Evolutionary conservation across 1,140 invertebrate species (phyloP).

Genomic region (Schlechtendalia chinensis): DNA sequence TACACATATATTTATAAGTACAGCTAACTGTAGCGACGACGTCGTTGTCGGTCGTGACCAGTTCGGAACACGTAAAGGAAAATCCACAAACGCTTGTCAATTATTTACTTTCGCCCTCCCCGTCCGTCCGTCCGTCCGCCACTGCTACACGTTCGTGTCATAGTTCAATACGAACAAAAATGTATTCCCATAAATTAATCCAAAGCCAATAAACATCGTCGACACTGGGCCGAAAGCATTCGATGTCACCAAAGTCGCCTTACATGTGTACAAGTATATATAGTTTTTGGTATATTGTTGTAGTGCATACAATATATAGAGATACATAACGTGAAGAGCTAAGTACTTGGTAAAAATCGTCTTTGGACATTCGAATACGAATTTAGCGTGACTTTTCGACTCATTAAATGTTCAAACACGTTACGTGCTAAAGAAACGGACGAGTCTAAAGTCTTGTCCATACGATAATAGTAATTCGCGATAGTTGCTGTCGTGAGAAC

Average conservation of each 20-base stretch:
- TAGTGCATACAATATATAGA: too few species aligned
- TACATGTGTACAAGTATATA: not conserved
- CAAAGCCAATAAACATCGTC: not conserved
- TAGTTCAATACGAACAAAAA: not conserved
- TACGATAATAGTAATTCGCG: too few species aligned
- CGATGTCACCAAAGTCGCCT: not conserved
- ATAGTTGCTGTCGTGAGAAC: too few species aligned
- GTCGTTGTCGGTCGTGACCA: constrained; percentile 37
- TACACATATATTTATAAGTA: not conserved
- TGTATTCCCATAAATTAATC: not conserved
- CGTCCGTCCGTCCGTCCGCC: not conserved
- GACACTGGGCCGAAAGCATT: not conserved
- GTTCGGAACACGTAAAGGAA: constrained; percentile 22
- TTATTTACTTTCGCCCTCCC: constrained; percentile 22
- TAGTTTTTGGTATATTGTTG: not conserved
- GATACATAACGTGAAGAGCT: too few species aligned
- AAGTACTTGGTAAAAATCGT: too few species aligned
- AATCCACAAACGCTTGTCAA: constrained; percentile 38
- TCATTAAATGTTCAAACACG: too few species aligned
- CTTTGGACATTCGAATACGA: too few species aligned
- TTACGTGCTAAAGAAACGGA: too few species aligned
- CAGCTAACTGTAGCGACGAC: not conserved
- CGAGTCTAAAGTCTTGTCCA: too few species aligned
- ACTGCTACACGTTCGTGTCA: not conserved
- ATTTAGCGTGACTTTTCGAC: too few species aligned